Percentiles rank a stretch among this genome's conserved stretches.
phyloP scores from a whole-genome alignment of 1,140 invertebrate species.

The Cepaea nemoralis region DNA sequence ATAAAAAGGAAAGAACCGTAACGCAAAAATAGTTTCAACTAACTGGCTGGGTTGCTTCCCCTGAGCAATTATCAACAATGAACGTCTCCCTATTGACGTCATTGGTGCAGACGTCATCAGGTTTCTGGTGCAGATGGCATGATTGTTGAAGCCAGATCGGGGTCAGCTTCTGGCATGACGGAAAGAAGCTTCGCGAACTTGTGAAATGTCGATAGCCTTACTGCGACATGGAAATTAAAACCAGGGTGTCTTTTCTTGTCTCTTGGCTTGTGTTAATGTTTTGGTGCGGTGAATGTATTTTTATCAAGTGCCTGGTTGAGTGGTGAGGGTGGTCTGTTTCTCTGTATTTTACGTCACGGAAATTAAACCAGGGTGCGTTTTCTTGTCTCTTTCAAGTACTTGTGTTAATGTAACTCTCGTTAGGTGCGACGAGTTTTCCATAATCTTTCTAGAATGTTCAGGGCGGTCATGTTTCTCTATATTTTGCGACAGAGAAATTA shows the following conservation, averaged over 20 bases:
- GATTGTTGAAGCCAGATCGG: slow-evolving; percentile 16
- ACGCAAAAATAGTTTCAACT: not conserved
- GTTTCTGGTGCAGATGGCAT: slow-evolving; percentile 29
- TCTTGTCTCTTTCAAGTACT: too few species aligned
- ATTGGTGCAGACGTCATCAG: slow-evolving; percentile 21
- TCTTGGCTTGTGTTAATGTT: too few species aligned
- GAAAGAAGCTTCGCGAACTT: not conserved
- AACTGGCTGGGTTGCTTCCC: slow-evolving; percentile 25
- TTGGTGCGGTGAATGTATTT: too few species aligned
- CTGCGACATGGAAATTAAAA: not conserved
- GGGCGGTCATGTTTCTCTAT: too few species aligned
- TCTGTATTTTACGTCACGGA: too few species aligned
- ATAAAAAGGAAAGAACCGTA: not conserved
- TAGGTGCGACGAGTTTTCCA: too few species aligned
- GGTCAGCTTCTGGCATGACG: not conserved
- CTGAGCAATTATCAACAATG: slow-evolving; percentile 33
- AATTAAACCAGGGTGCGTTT: too few species aligned
- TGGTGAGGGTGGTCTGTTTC: too few species aligned
- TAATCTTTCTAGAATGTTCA: too few species aligned
- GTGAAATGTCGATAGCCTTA: not conserved
- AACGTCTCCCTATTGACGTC: slow-evolving; percentile 25
- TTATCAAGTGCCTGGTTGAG: too few species aligned
- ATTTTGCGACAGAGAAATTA: too few species aligned
- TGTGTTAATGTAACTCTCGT: too few species aligned
- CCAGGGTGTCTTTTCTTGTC: not conserved